Conservation (phyloP, 1,140 invertebrate genomes). For the Brachionus sp. region DNA sequence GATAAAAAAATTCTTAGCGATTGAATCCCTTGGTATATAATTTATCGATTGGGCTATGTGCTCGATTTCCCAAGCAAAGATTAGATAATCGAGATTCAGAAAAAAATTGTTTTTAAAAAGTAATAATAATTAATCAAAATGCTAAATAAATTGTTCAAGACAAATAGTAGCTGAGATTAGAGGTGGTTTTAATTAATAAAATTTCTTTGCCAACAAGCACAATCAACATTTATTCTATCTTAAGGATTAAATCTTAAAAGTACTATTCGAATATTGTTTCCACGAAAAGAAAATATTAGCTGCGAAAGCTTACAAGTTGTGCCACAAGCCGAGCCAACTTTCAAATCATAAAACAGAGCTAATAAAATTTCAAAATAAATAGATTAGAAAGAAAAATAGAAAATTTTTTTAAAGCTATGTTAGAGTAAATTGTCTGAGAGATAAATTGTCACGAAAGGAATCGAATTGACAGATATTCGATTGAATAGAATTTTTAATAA, state of each 20-base stretch:
- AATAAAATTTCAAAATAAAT: not conserved
- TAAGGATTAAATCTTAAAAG: not conserved
- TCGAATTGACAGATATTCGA: not conserved
- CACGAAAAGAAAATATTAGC: not conserved
- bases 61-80: not conserved
- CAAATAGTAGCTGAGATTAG: not conserved
- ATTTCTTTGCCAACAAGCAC: not conserved
- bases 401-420: not conserved
- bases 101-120: not conserved
- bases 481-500: not conserved
- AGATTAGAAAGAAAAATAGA: not conserved
- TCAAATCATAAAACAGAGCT: not conserved
- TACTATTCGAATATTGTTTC: not conserved
- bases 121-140: not conserved
- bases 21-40: not conserved
- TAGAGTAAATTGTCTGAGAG: not conserved
- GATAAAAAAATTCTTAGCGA: not conserved
- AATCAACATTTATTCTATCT: not conserved
- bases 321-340: not conserved
- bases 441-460: not conserved
- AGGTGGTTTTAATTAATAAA: not conserved
- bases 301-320: not conserved
- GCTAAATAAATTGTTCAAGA: constrained; percentile 3
- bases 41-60: not conserved
- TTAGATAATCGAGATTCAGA: not conserved